Evolutionary conservation across 2,797 vertebrate genomes (phyloP), one percentile per base, ranked within the genome.

Genomic region (Taeniopygia guttata): DNA sequence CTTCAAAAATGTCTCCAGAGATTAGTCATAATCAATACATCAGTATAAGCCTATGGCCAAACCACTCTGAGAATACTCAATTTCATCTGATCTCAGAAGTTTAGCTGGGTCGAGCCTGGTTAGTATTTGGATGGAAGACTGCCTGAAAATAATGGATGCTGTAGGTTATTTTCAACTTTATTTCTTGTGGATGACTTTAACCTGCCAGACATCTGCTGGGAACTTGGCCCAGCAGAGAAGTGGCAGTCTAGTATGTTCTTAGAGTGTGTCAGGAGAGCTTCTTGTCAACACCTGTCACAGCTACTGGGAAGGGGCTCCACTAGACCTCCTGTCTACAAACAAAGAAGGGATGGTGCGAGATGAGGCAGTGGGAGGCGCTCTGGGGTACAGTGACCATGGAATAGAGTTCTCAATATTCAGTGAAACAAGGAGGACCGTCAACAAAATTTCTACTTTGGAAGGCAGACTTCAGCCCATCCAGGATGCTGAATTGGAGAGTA

Each of bases 61-160:
- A 49, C 9, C 52, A 60, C 10, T 13, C 54, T 32, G 54, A 82
- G 54, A 66, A 38, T 0, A 0, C 11, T 52, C 0, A 1, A 67
- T 66, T 68, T 43, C 7, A 6, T 29, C 43, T 18, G 19, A 46
- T 26, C 40, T 55, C 11, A 30, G 46, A 48, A 48, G 40, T 16
- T 30, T 54, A 55, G 51, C 34, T 60, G 10, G 34, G 32, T 40
- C 0, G 2, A 52, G 30, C 16, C 14, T 2, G 2, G 30, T 21
- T 25, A 58, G 29, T 29, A 22, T 32, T 67, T 16, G 40, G 30
- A 30, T 30, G 21, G 29, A 21, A 80, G 8, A 67, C 12, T 40
- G 9, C 19, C 45, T 73, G n/a, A 45, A 43, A 72, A 66, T 25
- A 29, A 16, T 8, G 6, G 9, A 23, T 73, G 20, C 29, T 25